These are phyloP conservation scores for Mormyrus lacerda DNA, from an alignment of 2,113 vertebrate genomes.

Conservation along the genomic window DNA sequence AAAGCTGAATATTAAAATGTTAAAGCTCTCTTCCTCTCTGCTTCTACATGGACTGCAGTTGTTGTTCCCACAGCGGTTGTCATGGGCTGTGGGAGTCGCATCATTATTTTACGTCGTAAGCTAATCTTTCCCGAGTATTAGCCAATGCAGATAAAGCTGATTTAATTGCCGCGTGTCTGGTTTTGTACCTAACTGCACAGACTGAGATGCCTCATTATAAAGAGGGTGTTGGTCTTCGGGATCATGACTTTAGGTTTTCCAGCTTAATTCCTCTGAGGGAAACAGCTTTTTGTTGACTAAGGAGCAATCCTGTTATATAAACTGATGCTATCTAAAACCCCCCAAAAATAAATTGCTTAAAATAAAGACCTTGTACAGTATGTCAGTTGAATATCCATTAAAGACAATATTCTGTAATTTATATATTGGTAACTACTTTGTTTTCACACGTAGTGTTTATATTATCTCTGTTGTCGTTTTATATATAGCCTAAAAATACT, in stretches of 20 bases:
- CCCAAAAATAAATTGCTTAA: neutral
- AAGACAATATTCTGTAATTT: neutral
- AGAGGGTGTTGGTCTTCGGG: neutral
- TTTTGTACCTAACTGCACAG: neutral
- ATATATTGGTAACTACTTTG: neutral
- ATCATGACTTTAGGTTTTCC: neutral
- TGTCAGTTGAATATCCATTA: neutral
- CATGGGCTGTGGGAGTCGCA: neutral
- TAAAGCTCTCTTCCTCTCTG: neutral
- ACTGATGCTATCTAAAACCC: neutral
- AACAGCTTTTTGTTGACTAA: neutral
- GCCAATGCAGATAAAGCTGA: neutral
- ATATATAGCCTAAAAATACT: neutral
- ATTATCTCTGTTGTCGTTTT: neutral
- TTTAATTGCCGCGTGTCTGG: neutral
- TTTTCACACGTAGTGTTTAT: neutral
- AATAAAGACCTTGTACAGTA: neutral
- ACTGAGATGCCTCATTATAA: neutral
- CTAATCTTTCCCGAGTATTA: neutral
- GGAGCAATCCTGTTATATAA: neutral
- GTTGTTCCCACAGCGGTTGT: neutral
- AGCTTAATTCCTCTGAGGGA: neutral
- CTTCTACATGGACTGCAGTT: neutral
- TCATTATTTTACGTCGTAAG: neutral
- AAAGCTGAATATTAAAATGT: neutral